Evolutionary conservation across 2,888 invertebrate genomes (phyloP).

Genomic region (Pristionchus arcanus): DNA sequence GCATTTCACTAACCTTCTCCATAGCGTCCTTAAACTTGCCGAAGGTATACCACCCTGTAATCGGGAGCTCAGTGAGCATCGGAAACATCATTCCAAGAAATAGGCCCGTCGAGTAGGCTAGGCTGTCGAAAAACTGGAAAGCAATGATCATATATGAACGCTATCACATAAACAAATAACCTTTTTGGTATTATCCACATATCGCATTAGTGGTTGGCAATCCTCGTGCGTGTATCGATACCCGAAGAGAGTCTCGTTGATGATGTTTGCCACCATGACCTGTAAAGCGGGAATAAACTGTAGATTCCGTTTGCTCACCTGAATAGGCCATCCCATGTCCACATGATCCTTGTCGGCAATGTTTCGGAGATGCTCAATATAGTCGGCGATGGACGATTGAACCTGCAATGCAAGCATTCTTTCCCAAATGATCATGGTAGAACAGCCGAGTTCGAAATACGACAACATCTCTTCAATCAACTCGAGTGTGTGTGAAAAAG

Average conservation of each 20-base stretch:
- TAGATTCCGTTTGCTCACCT: neutral
- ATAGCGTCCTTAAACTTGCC: neutral
- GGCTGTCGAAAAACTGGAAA: neutral
- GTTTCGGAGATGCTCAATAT: neutral
- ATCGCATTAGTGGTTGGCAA: neutral
- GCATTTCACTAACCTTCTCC: neutral
- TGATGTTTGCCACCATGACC: neutral
- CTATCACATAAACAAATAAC: neutral
- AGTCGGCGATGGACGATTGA: neutral
- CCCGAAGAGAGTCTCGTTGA: neutral
- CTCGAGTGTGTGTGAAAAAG: no score
- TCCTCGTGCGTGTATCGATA: neutral
- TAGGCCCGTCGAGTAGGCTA: neutral
- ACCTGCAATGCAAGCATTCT: no score
- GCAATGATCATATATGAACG: no score
- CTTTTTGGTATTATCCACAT: neutral
- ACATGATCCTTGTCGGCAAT: neutral
- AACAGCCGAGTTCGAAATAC: neutral
- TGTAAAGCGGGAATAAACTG: neutral
- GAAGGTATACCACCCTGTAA: neutral
- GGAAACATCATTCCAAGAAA: neutral
- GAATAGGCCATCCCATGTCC: neutral
- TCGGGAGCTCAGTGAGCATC: neutral
- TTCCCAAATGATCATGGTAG: no score
- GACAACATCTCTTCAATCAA: neutral